These are phyloP conservation scores for Tetrax tetrax DNA, from an alignment of 2,113 vertebrate species.

Conservation along the genomic window DNA sequence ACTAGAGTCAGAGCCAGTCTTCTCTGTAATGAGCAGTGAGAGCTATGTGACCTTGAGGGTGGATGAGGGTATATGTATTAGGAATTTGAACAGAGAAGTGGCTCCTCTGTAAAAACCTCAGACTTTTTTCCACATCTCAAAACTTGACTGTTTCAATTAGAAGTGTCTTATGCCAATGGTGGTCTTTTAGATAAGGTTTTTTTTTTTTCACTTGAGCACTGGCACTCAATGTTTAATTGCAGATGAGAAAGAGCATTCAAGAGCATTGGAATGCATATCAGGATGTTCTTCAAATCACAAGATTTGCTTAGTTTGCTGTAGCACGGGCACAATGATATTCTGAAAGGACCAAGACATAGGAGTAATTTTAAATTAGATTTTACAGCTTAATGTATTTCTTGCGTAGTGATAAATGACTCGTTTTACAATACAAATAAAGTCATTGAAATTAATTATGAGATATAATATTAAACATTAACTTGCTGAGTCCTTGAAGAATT, in stretches of 20 bases:
- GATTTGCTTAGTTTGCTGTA: constrained; percentile 5
- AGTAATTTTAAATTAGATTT: constrained; percentile 1
- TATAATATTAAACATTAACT: neutral
- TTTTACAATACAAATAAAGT: constrained; percentile 13
- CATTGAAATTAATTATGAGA: neutral
- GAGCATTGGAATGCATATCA: neutral
- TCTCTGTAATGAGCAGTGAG: neutral
- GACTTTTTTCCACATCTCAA: neutral
- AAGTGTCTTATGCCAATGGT: neutral
- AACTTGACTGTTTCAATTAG: neutral
- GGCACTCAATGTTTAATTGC: neutral
- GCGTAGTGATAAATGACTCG: neutral
- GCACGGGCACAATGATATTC: neutral
- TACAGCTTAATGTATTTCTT: neutral
- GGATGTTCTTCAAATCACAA: neutral
- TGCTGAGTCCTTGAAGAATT: neutral
- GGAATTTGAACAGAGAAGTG: neutral
- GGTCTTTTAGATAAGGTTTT: neutral
- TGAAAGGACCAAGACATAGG: neutral
- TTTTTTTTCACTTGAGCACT: neutral
- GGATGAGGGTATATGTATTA: neutral
- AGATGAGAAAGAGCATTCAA: neutral
- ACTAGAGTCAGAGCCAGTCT: neutral
- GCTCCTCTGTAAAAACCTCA: neutral
- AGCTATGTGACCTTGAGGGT: neutral